A percentile compares a stretch with the other conserved stretches of the same genome.
Conservation (phyloP, 2,888 invertebrate species). For the Pyrgus malvae region DNA sequence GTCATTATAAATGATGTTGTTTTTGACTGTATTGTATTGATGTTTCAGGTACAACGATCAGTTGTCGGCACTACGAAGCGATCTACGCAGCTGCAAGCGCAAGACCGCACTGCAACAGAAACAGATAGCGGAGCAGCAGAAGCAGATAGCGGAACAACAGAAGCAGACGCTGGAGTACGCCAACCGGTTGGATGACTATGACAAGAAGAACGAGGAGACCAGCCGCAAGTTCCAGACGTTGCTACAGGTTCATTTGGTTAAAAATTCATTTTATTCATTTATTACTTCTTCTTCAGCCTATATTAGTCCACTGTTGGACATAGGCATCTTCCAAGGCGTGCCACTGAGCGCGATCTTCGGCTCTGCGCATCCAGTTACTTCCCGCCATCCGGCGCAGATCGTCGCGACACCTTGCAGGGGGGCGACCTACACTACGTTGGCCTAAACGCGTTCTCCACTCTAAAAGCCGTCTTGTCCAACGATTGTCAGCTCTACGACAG, state of each 20-base stretch:
- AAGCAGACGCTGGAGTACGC: conserved; percentile 90
- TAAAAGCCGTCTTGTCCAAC: too few relatives aligned
- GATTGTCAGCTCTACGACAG: too few relatives aligned
- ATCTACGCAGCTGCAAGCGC: conserved; percentile 89
- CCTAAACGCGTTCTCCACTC: too few relatives aligned
- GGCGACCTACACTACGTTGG: too few relatives aligned
- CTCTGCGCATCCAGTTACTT: too few relatives aligned
- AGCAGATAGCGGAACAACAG: conserved; percentile 86
- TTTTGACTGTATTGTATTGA: background rate
- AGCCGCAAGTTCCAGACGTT: conserved; percentile 94
- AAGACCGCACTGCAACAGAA: conserved; percentile 93
- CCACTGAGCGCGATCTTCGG: too few relatives aligned
- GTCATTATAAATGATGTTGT: too few relatives aligned
- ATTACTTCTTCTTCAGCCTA: too few relatives aligned
- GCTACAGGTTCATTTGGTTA: conserved; percentile 83
- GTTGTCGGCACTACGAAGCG: conserved; percentile 88
- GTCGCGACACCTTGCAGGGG: too few relatives aligned
- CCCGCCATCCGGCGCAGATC: too few relatives aligned
- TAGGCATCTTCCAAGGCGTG: too few relatives aligned
- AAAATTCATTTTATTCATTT: background rate
- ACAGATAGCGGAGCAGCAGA: conserved; percentile 89
- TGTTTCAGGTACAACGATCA: conserved; percentile 89
- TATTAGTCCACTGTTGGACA: too few relatives aligned
- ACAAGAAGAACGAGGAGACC: conserved; percentile 95
- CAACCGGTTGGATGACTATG: conserved; percentile 92